Base-by-base conservation (phyloP, 2,888 invertebrate genomes). In the Dicyrtomina minuta region DNA sequence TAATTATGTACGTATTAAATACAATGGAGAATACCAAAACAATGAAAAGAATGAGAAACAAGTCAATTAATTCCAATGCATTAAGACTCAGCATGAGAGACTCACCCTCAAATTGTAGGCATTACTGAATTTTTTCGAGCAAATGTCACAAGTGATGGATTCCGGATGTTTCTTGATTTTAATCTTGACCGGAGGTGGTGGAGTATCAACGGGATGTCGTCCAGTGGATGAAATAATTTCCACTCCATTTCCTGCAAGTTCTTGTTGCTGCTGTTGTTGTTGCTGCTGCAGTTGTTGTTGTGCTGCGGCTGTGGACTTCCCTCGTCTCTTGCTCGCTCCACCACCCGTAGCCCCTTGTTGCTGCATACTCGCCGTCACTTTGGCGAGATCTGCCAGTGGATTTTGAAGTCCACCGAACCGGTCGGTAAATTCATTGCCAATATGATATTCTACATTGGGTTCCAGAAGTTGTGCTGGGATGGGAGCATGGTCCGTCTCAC, bases 51-150 rank as follows among this genome's bases (percentile, higher is more conserved):
- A 41, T 41, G 43, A 41, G 43, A 13, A 41, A 41, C 8, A 56
- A 1, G 33, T 24, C 26, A 56, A 24, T 10, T n/a, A 55, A 22
- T 10, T 22, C 24, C 15, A 22, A 22, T 55, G 8, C 15, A 55
- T 8, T 51, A 8, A 51, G 8, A 22, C 20, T 58, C 15, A 20
- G 10, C 27, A 59, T 4, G 39, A 39, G 2, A n/a, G n/a, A 65
- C 75, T 70, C 70, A 79, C 93, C 71, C 93, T 86, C 78, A 93
- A 83, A 82, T 93, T 93, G 84, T 93, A 93, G 82, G 93, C 93
- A 83, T 93, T 93, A 81, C 92, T 92, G 60, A 93, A 84, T 70
- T 92, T 91, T 81, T 93, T 93, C 80, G 91, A 90, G 82, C 93
- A 93, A 64, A 93, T 87, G 71, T 89, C 88, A 82, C 93, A 93